These are phyloP conservation scores for Eupeodes luniger DNA, from an alignment of 2,888 invertebrate species.

Conservation along the genomic window DNA sequence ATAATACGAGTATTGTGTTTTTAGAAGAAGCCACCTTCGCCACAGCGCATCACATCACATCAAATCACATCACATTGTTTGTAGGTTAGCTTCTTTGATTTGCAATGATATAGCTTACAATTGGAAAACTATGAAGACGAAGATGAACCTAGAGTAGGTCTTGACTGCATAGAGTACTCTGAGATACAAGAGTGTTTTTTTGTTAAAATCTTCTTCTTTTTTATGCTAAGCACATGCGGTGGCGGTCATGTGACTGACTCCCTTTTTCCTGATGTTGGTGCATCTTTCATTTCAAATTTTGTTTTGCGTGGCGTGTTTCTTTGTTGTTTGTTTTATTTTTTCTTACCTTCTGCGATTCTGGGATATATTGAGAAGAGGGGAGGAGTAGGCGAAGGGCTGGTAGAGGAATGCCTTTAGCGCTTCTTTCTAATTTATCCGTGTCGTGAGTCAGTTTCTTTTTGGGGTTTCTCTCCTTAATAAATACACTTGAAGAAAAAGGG, in stretches of 20 bases:
- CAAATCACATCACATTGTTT: slow-evolving; percentile 28
- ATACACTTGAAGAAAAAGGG: slow-evolving; percentile 35
- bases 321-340: slow-evolving; percentile 39
- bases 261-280: slow-evolving; percentile 39
- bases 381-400: no score
- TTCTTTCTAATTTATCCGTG: slow-evolving; percentile 73
- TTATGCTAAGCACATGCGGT: neutral
- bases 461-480: slow-evolving; percentile 27
- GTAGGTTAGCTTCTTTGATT: slow-evolving; percentile 44
- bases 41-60: slow-evolving; percentile 11
- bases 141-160: neutral
- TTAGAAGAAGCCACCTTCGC: slow-evolving; percentile 15
- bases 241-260: slow-evolving; percentile 63
- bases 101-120: slow-evolving; percentile 44
- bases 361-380: neutral
- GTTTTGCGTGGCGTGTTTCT: slow-evolving; percentile 49
- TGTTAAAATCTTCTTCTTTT: slow-evolving; percentile 44
- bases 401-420: slow-evolving; percentile 40
- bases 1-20: neutral
- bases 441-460: slow-evolving; percentile 68
- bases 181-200: slow-evolving; percentile 8
- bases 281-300: slow-evolving; percentile 59
- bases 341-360: neutral
- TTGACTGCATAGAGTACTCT: neutral
- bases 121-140: slow-evolving; percentile 15